These are phyloP conservation scores for Drosophila merina DNA, from an alignment of 2,888 invertebrate species.

Conservation along the genomic window DNA sequence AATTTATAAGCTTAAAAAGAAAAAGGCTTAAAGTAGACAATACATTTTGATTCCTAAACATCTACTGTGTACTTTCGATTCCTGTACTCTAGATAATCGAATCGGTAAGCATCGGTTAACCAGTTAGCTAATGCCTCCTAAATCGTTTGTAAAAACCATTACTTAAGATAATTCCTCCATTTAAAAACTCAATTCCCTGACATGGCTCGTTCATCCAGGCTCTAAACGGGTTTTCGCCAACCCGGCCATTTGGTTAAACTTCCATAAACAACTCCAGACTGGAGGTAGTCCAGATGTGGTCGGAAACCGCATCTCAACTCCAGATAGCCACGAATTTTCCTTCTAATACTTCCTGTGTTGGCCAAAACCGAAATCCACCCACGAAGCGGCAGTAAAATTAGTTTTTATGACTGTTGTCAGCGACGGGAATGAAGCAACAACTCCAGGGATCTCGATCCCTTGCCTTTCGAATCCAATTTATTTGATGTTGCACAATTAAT, in stretches of 20 bases:
- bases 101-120: conserved; percentile 22
- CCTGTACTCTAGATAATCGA: conserved; percentile 23
- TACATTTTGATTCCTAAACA: too few species aligned
- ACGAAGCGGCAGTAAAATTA: conserved; percentile 57
- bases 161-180: conserved; percentile 37
- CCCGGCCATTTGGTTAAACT: conserved; percentile 26
- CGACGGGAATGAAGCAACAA: conserved; percentile 32
- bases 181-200: conserved; percentile 34
- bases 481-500: conserved; percentile 77
- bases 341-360: conserved; percentile 39
- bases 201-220: conserved; percentile 26
- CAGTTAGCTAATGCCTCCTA: conserved; percentile 26
- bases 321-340: conserved; percentile 33
- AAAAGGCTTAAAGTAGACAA: not conserved
- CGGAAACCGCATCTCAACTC: conserved; percentile 37
- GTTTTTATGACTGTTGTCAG: conserved; percentile 68
- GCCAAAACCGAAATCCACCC: conserved; percentile 37
- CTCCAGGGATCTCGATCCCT: conserved; percentile 17
- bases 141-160: conserved; percentile 32
- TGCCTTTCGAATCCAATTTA: conserved; percentile 70
- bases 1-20: not conserved
- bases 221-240: conserved; percentile 13
- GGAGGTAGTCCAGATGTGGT: conserved; percentile 13
- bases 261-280: conserved; percentile 41
- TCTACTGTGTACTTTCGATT: conserved; percentile 2